A percentile compares a stretch with the other conserved stretches of the same genome.
These are phyloP conservation scores for Castor canadensis DNA, from an alignment of 2,113 vertebrate species.

Conservation along the genomic window DNA sequence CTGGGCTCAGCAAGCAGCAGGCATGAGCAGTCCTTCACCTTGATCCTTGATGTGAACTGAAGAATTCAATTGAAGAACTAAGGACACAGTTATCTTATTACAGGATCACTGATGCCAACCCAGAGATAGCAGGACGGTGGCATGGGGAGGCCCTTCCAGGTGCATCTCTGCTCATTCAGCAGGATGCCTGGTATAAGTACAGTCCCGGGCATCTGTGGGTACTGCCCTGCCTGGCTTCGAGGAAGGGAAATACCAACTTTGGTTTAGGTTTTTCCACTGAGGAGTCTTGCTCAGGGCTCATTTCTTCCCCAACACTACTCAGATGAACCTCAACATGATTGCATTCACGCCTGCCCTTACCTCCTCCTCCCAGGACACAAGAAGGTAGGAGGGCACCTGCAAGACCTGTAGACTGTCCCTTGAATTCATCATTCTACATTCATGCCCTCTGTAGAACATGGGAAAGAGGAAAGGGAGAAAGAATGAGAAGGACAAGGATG, in stretches of 20 bases:
- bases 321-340: not conserved
- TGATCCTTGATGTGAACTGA: conserved; percentile 75
- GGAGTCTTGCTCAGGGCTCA: not conserved
- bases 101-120: conserved; percentile 71
- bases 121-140: conserved; percentile 84
- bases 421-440: not conserved
- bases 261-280: not conserved
- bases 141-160: conserved; percentile 44
- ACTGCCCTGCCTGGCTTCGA: not conserved
- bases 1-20: not conserved
- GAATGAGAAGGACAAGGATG: not conserved
- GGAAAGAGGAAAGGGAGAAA: not conserved
- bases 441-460: not conserved
- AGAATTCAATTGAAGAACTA: conserved; percentile 47
- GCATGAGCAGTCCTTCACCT: not conserved
- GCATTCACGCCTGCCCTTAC: no score
- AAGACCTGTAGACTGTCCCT: not conserved
- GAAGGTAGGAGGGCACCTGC: not conserved
- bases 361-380: not conserved
- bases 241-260: not conserved
- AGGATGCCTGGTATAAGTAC: not conserved
- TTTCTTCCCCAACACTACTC: not conserved
- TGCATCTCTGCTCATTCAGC: not conserved
- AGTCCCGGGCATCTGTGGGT: fast-evolving
- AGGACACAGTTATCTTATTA: conserved; percentile 74